A percentile compares a stretch with the other conserved stretches of the same genome.
Conservation (phyloP, 2,888 invertebrate genomes). For the Colletes collaris region DNA sequence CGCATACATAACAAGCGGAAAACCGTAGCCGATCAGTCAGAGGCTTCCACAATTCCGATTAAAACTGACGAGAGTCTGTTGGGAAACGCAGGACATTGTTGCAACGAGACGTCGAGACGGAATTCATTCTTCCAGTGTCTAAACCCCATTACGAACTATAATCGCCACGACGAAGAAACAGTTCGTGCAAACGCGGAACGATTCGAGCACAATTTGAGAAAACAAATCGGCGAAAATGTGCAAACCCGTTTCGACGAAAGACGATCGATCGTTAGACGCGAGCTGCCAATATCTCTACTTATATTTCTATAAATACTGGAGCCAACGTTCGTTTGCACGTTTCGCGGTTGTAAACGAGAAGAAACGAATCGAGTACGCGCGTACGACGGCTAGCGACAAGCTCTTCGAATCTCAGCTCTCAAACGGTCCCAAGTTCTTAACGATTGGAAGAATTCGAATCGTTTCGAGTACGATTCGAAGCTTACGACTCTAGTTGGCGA, state of each 20-base stretch:
- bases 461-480: too few species aligned
- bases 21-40: slow-evolving; percentile 67
- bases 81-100: slow-evolving; percentile 68
- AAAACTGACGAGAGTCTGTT: slow-evolving; percentile 50
- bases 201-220: too few species aligned
- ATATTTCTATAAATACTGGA: slow-evolving; percentile 78
- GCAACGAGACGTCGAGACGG: slow-evolving; percentile 69
- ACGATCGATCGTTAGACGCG: not conserved
- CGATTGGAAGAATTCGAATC: too few species aligned
- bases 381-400: not conserved
- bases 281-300: slow-evolving; percentile 68
- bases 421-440: too few species aligned
- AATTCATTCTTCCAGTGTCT: not conserved
- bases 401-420: too few species aligned
- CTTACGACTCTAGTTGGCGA: too few species aligned
- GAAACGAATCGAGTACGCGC: not conserved
- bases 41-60: slow-evolving; percentile 44
- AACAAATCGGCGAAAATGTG: too few species aligned
- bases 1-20: slow-evolving; percentile 80
- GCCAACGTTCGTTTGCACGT: slow-evolving; percentile 54
- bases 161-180: not conserved
- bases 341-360: slow-evolving; percentile 5
- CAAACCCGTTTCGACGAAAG: not conserved
- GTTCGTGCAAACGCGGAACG: not conserved
- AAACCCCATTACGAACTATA: not conserved